Evolutionary conservation across 2,888 invertebrate genomes (phyloP), one percentile per base, ranked within the genome.

Genomic region (Xylota segnis): DNA sequence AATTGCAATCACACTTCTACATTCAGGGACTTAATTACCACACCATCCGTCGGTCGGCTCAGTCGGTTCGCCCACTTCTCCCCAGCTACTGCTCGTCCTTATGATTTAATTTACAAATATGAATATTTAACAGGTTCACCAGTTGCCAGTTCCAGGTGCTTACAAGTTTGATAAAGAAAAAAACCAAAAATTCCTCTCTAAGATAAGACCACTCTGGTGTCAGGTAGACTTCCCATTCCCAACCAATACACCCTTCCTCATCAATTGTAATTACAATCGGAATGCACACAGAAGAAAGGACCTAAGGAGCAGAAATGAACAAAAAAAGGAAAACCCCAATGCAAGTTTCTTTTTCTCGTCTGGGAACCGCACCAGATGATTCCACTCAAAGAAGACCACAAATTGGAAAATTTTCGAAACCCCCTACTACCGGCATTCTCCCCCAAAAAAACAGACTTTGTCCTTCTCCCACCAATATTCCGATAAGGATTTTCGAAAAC

Each of bases 51-150:
- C 43, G 61, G 52, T 70, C 43, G 61, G 52, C 54, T 43, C 52
- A 59, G 16, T 50, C 14, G 43, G 29, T 43, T 50, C n/a, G 9
- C n/a, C 5, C 5, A 16, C n/a, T 63, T 29, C 29, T 3, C 34
- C 2, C 27, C 40, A 16, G 27, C 37, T 4, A 27, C 54, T 16
- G 27, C 29, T 16, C 81, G 10, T 75, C 71, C 76, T 77, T 61
- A 63, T 77, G 72, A 86, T 82, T 86, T 77, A 86, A 86, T 86
- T 86, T 72, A 76, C 76, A 72, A 86, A 77, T 82, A 86, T 86
- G 86, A 86, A 86, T 86, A 86, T 86, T 86, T 86, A 86, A 77
- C 86, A 86, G 86, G 71, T 70, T 65, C 65, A 59, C 58, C n/a
- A n/a, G n/a, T 66, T 66, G 75, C 75, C 84, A 76, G 58, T 75